Conservation (phyloP, 2,888 invertebrate species). For the Caradrina kadenii region DNA sequence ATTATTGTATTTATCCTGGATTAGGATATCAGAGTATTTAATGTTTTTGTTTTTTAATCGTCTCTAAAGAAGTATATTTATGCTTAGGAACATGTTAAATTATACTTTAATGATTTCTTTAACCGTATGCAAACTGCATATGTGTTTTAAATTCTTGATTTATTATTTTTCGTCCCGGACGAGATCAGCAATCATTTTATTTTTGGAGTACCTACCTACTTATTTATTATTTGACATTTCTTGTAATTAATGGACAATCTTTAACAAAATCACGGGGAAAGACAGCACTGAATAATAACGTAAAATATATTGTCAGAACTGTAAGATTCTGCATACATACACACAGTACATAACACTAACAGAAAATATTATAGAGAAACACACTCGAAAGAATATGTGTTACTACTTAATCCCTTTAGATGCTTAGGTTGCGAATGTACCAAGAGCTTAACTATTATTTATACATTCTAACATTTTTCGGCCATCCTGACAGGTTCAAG, state of each 20-base stretch:
- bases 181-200: too few relatives aligned
- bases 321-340: slow-evolving; percentile 34
- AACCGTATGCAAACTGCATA: too few relatives aligned
- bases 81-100: too few relatives aligned
- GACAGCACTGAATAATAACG: slow-evolving; percentile 19
- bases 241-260: slow-evolving; percentile 31
- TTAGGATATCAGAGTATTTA: too few relatives aligned
- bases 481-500: background rate
- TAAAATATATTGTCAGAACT: background rate
- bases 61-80: too few relatives aligned
- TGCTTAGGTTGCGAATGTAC: slow-evolving; percentile 56
- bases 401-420: slow-evolving; percentile 52
- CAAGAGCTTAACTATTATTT: background rate
- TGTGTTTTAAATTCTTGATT: too few relatives aligned
- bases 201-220: background rate
- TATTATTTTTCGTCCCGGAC: too few relatives aligned
- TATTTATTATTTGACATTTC: background rate
- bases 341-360: slow-evolving; percentile 59
- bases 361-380: slow-evolving; percentile 40
- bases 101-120: too few relatives aligned
- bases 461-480: background rate
- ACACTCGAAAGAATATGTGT: slow-evolving; percentile 49
- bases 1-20: too few relatives aligned
- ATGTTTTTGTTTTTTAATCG: too few relatives aligned
- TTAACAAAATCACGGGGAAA: slow-evolving; percentile 25